These are phyloP conservation scores for Globodera ellingtonae DNA, from an alignment of 1,140 invertebrate species.

Conservation along the genomic window DNA sequence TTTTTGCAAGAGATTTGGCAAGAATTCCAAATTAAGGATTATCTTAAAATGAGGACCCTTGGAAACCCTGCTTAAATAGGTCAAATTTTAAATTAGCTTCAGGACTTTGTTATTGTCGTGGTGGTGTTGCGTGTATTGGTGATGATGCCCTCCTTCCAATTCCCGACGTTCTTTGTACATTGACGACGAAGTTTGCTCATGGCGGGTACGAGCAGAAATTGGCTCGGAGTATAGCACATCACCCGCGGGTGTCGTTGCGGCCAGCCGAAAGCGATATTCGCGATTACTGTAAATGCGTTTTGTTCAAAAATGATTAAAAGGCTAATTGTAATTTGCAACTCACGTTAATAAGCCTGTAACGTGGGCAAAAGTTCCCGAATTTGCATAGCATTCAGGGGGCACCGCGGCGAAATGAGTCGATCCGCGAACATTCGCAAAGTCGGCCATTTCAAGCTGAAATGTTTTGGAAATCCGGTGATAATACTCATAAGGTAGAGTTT, in stretches of 20 bases:
- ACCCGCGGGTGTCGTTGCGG: slow-evolving; percentile 34
- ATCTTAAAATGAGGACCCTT: too few relatives aligned
- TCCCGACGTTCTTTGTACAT: slow-evolving; percentile 11
- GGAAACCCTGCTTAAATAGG: too few relatives aligned
- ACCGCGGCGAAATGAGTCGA: slow-evolving; percentile 37
- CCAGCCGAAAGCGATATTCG: slow-evolving; percentile 58
- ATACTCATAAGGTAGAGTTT: too few relatives aligned
- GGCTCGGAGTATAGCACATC: slow-evolving; percentile 50
- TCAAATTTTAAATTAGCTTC: not conserved
- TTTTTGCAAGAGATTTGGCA: too few relatives aligned
- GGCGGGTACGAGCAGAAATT: slow-evolving; percentile 43
- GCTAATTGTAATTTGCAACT: not conserved
- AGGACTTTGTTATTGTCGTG: not conserved
- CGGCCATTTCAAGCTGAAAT: slow-evolving; percentile 43
- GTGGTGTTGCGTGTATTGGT: slow-evolving; percentile 12
- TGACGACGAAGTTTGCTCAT: slow-evolving; percentile 37
- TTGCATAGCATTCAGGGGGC: slow-evolving; percentile 42
- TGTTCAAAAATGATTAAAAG: slow-evolving; percentile 12
- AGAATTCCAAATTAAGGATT: too few relatives aligned
- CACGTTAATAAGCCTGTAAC: slow-evolving; percentile 17
- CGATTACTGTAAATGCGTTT: slow-evolving; percentile 37
- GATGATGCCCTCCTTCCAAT: slow-evolving; percentile 12
- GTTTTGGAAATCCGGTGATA: not conserved
- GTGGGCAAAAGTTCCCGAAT: slow-evolving; percentile 37
- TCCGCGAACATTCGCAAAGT: slow-evolving; percentile 34